Conservation (phyloP, 2,797 vertebrate genomes). For the Danio tinwini region DNA sequence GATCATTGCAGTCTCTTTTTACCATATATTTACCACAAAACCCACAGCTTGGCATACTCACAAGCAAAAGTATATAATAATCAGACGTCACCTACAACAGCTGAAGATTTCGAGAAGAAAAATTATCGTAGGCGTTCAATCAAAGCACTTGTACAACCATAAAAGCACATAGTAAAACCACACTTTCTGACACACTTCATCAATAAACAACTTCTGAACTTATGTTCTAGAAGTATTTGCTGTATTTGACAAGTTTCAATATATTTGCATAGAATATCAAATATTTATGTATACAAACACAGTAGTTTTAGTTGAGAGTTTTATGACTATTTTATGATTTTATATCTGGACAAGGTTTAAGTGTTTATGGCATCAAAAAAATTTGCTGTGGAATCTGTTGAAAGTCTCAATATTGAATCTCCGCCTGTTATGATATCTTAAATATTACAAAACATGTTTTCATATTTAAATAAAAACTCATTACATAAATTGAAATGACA, state of each 20-base stretch:
- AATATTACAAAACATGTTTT: no score
- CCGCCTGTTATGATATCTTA: no score
- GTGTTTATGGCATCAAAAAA: neutral
- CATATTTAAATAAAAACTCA: no score
- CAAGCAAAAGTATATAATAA: slow-evolving; percentile 20
- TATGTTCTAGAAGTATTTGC: neutral
- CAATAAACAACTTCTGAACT: neutral
- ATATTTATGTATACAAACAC: neutral
- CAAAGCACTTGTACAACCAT: slow-evolving; percentile 9
- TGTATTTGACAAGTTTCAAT: neutral
- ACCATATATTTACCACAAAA: slow-evolving; percentile 17
- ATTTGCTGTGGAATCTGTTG: neutral
- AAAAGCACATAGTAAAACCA: neutral
- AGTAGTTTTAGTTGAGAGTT: neutral
- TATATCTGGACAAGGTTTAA: neutral
- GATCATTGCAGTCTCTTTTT: slow-evolving; percentile 8
- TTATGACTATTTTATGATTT: slow-evolving; percentile 16
- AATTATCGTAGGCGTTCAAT: neutral
- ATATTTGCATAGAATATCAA: neutral
- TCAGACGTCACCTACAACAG: slow-evolving; percentile 53
- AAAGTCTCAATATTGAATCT: neutral
- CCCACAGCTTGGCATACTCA: neutral
- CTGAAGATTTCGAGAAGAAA: neutral
- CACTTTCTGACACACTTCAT: neutral
- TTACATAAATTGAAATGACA: no score